Base-by-base conservation (phyloP, 2,888 invertebrate species). In the Nesidiocoris tenuis region DNA sequence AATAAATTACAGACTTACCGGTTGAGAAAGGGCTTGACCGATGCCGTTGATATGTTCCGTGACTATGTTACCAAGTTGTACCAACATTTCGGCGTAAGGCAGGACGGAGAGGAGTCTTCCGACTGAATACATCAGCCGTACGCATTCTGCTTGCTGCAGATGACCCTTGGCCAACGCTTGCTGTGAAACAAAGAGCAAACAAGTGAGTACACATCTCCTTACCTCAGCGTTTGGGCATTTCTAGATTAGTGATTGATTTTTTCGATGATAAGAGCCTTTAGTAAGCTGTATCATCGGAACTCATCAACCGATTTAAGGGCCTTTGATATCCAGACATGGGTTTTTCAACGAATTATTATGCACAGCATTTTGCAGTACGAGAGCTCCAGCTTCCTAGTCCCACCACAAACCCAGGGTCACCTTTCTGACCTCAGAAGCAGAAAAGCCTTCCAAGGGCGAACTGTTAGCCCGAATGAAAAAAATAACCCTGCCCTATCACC, bases 91-190 rank as follows among this genome's bases (percentile, higher is more conserved):
- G 12, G 87, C 86, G 18, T 84, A 82, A 0, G 90, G 87, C 76
- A 92, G 83, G 17, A 90, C 85, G 77, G 92, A 90, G 79, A 93
- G 84, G 2, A 92, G 86, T 81, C 89, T 88, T 5, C 93, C 93
- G 74, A 93, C 87, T 71, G 90, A 90, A 79, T 88, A 90, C 91
- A 93, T 92, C 18, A 94, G 83, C 63, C 93, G 87, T 67, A 90
- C 86, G 76, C 88, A 87, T 82, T 93, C 93, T 0, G 89, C 87
- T 71, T 89, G 86, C 82, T 90, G 88, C 72, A 90, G 85, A 24
- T 85, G 84, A 0, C 88, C 87, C 57, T 85, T 86, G 18, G 85
- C 84, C 7, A 91, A 82, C 0, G 87, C 86, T 55, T 83, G 61
- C 71, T 71, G 71, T 25, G 39, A 61, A 63, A 3, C 7, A 63